Base-by-base conservation (phyloP, 2,888 invertebrate genomes). In the Meloe dianella region DNA sequence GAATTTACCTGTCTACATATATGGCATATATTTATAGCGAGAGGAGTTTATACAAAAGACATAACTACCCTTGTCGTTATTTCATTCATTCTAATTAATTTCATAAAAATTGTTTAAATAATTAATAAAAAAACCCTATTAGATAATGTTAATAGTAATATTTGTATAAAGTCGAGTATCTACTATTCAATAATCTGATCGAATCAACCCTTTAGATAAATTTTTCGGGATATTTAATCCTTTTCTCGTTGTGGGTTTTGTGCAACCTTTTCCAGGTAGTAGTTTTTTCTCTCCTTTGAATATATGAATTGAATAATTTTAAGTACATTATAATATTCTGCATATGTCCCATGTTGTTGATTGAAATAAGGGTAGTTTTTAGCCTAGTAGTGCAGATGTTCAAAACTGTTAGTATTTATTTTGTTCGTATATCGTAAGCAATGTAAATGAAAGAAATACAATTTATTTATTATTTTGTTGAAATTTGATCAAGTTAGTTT, bases 1-100 rank as follows among this genome's bases (percentile, higher is more conserved):
- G 79, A 77, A 77, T 78, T 81, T 82, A 82, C 82, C 82, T 82
- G 82, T 81, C 73, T 76, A 76, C 81, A 81, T 81, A n/a, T n/a
- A 82, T 81, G 81, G 80, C 78, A 77, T 77, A 78, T 71, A 78
- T 78, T 75, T 75, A 27, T 57, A 7, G 10, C 3, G 10, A 32
- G 9, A 5, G 32, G 12, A 12, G 17, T 35, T 61, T 69, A 66
- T 60, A 65, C 64, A 65, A 65, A 62, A 57, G 63, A 62, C 51
- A 32, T 41, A 29, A 56, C 57, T 29, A 27, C 27, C 27, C 4
- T 27, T 27, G 2, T 4, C 27, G 14, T 60, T 38, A n/a, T 29
- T 59, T 29, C 4, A 8, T 32, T 35, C 20, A 22, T 38, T 41
- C 17, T 60, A 60, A 58, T 32, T 29, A 58, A 58, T 12, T 58